Percentiles rank a stretch among this genome's conserved stretches.
Conservation (phyloP, 1,140 invertebrate genomes). For the Drosophila santomea region DNA sequence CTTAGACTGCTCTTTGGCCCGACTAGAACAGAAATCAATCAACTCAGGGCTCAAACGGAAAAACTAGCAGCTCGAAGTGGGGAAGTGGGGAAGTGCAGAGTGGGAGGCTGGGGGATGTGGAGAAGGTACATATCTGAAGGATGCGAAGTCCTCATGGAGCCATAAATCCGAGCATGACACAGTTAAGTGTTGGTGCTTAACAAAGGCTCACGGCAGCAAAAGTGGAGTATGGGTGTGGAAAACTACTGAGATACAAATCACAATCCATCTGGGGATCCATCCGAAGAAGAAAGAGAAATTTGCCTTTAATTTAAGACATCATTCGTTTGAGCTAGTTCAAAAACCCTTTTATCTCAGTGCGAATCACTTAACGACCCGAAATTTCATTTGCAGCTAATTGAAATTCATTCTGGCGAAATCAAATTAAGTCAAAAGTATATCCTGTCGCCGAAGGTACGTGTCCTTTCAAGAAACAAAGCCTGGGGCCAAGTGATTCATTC, state of each 20-base stretch:
- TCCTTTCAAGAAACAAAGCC: constrained; percentile 47
- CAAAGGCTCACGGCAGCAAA: constrained; percentile 25
- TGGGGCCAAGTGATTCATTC: constrained; percentile 76
- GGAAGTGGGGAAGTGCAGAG: constrained; percentile 1
- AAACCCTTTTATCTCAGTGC: constrained; percentile 50
- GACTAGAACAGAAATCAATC: constrained; percentile 74
- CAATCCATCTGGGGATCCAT: constrained; percentile 27
- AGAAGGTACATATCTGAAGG: constrained; percentile 13
- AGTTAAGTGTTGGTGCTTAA: constrained; percentile 58
- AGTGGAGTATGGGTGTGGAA: background rate
- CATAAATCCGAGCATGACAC: constrained; percentile 51
- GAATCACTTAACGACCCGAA: constrained; percentile 58
- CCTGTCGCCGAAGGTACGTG: constrained; percentile 65
- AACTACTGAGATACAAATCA: constrained; percentile 22
- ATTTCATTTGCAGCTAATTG: constrained; percentile 79
- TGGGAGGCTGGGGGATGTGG: constrained; percentile 1
- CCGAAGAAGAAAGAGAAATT: constrained; percentile 18
- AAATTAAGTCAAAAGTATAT: constrained; percentile 81
- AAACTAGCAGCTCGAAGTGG: constrained; percentile 25
- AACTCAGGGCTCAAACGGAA: constrained; percentile 35
- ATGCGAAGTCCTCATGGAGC: constrained; percentile 37
- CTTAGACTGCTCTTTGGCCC: constrained; percentile 50
- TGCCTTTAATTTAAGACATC: constrained; percentile 21
- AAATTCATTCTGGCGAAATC: constrained; percentile 80
- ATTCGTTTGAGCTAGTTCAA: constrained; percentile 5